Base-by-base conservation (phyloP, 2,888 invertebrate genomes). In the Pristionchus arcanus region DNA sequence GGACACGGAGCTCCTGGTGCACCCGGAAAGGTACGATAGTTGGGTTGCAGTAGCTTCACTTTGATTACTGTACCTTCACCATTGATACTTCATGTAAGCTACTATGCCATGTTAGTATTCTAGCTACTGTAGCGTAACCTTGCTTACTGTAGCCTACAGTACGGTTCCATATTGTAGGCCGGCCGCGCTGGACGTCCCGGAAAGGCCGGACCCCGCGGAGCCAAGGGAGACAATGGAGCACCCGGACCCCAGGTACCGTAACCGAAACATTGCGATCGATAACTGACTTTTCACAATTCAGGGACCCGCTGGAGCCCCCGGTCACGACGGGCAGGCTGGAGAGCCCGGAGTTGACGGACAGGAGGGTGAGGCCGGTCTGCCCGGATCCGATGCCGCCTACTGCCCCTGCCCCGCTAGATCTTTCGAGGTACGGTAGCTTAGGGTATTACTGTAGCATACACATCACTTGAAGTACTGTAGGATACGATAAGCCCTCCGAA, bases 371-470 rank as follows among this genome's bases (percentile, higher is more conserved):
- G 86, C 63, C 49, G 86, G 86, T 37, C 86, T 86, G 7, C 86
- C 86, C 63, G 86, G 86, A 66, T 37, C 86, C 16, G 86, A 86
- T 66, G 86, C 86, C 86, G 86, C 86, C 37, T 86, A 86, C 66
- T 86, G 86, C 66, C 86, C 86, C 4, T 86, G 86, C 86, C 86
- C 86, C 28, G 55, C 86, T n/a, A n/a, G 86, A 13, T 86, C 86
- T 3, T 66, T 86, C 63, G 86, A 86, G 86, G 86, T 86, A 86
- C 42, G 5, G 55, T 85, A 59, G 21, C 37, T 2, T 55, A 15
- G 49, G 63, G n/a, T n/a, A n/a, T 63, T 63, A 66, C 63, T 9
- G 63, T 66, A 66, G 63, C 3, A 4, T 66, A 66, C 63, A n/a
- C n/a, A n/a, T n/a, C n/a, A n/a, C n/a, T n/a, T n/a, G 71, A 0